Evolutionary conservation across 2,113 vertebrate genomes (phyloP).

Genomic region (Hiodon alosoides): DNA sequence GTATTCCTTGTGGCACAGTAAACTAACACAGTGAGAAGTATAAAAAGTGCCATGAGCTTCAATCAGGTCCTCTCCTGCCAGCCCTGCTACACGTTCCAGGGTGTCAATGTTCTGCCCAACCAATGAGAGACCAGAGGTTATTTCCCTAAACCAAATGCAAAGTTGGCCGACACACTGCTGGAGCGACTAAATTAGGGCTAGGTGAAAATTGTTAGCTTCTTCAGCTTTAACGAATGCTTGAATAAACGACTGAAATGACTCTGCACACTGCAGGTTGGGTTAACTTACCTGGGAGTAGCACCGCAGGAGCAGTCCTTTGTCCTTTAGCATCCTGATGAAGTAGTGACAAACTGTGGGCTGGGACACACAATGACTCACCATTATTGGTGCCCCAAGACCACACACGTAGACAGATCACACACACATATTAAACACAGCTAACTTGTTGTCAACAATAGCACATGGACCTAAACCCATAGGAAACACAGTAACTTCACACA

Average conservation of each 20-base stretch:
- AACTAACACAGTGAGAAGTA: constrained; percentile 76
- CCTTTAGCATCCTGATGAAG: constrained; percentile 83
- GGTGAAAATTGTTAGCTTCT: not conserved
- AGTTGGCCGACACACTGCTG: not conserved
- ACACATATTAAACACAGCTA: not conserved
- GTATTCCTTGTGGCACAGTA: constrained; percentile 67
- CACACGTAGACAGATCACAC: constrained; percentile 3
- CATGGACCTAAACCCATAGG: too few relatives aligned
- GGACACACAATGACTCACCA: not conserved
- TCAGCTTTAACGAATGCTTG: not conserved
- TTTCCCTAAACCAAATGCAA: not conserved
- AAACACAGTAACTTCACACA: too few relatives aligned
- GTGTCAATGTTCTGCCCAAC: constrained; percentile 81
- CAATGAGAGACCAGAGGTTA: constrained; percentile 1
- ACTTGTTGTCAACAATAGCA: not conserved
- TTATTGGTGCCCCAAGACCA: not conserved
- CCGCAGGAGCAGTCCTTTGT: constrained; percentile 75
- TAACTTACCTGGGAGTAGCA: constrained; percentile 81
- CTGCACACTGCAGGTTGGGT: not conserved
- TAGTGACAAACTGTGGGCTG: constrained; percentile 88
- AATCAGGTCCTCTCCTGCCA: constrained; percentile 72
- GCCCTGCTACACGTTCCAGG: constrained; percentile 78
- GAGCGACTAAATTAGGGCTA: not conserved
- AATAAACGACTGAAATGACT: not conserved
- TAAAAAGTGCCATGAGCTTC: constrained; percentile 88